phyloP scores from a whole-genome alignment of 2,797 vertebrate species.

The Mormyrops attenuatus region DNA sequence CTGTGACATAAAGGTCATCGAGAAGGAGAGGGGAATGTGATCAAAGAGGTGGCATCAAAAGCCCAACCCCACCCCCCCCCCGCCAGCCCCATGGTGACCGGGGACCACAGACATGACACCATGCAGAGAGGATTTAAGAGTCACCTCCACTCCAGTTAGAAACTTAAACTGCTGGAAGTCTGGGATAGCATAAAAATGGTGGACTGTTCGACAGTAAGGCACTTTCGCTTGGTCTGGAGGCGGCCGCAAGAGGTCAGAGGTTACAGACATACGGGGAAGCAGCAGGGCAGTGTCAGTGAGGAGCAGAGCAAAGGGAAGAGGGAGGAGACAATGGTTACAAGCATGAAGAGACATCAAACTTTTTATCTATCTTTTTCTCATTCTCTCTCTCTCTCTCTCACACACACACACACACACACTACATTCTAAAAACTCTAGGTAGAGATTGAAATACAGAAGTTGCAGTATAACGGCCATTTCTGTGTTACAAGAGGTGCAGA shows the following conservation, averaged over 20 bases:
- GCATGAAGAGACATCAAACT: neutral
- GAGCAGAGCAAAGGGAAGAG: constrained; percentile 28
- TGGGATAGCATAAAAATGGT: constrained; percentile 99
- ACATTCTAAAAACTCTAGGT: constrained; percentile 12
- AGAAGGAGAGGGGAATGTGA: neutral
- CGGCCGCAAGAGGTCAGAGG: constrained; percentile 51
- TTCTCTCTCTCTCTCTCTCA: neutral
- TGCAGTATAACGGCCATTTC: neutral
- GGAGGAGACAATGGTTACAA: constrained; percentile 26
- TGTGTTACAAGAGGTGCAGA: neutral
- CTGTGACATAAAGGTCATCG: neutral
- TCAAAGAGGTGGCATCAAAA: neutral
- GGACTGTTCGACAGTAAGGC: constrained; percentile 92
- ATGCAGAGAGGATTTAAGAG: constrained; percentile 55
- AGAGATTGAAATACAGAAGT: neutral
- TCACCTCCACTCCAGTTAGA: constrained; percentile 89
- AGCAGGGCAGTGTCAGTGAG: constrained; percentile 21
- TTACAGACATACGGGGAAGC: constrained; percentile 44
- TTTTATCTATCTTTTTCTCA: neutral
- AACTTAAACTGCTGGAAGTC: constrained; percentile 97
- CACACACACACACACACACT: neutral
- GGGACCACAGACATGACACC: constrained; percentile 45
- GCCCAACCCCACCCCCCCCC: neutral
- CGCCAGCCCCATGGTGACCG: constrained; percentile 17
- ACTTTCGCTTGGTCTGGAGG: constrained; percentile 80